Evolutionary conservation across 2,113 vertebrate genomes (phyloP), one percentile per base, ranked within the genome.

Genomic region (Corythoichthys intestinalis): DNA sequence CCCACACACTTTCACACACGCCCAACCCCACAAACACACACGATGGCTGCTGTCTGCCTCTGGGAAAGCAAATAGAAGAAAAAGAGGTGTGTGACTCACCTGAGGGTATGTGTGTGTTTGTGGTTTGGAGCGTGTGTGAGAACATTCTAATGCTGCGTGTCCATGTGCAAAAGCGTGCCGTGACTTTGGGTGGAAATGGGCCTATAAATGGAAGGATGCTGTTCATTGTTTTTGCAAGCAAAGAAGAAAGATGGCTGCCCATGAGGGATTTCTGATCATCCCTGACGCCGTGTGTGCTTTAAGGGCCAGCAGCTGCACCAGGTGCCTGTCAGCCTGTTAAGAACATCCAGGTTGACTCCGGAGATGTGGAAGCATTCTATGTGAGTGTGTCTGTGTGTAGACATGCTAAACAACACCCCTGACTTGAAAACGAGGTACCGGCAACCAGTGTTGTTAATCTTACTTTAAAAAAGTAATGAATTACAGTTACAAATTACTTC

Each of bases 281-380:
- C 79, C 88, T 82, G 69, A 84, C 81, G 82, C 75, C 28, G 50
- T 34, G 69, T 15, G 67, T 59, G 70, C 70, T 89, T 89, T 85
- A 89, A 75, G 73, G 34, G 78, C 74, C 65, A 86, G 62, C 89
- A 90, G 86, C 84, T 91, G 85, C 83, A 63, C 85, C 89, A 87
- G 90, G 88, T 89, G 86, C 83, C 78, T 67, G 75, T 37, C 15
- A 35, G 63, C 35, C 47, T 15, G 48, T 28, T 28, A 28, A 50
- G 46, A 64, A 35, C 63, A 50, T 62, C 13, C 8, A 49, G 83
- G 74, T 72, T 10, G 44, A 65, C 70, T 74, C 76, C 74, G 80
- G 87, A 15, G 74, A 79, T 86, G 84, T 68, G 56, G 67, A 74
- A 48, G 28, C 75, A 75, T 44, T 44, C 10, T 67, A 65, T 83